A percentile compares a stretch with the other conserved stretches of the same genome.
Evolutionary conservation across 2,888 invertebrate species (phyloP).

Genomic region (Brenthis hecate): DNA sequence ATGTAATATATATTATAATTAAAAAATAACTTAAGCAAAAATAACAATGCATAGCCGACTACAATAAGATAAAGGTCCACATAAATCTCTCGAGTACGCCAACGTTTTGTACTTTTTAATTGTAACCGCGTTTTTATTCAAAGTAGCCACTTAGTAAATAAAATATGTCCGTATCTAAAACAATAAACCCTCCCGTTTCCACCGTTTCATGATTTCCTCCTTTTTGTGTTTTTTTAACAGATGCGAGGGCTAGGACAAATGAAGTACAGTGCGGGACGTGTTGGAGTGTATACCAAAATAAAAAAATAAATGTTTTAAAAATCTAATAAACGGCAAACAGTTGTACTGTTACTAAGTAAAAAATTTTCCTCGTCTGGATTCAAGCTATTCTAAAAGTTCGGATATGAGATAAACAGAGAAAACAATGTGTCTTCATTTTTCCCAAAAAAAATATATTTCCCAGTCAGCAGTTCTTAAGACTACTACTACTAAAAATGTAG

Average conservation of each 20-base stretch:
- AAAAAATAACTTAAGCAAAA: conserved; percentile 14
- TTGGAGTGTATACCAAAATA: conserved; percentile 5
- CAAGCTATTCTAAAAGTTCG: no score
- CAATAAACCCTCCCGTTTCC: conserved; percentile 68
- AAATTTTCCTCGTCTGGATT: no score
- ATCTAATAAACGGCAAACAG: no score
- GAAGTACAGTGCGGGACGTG: conserved; percentile 36
- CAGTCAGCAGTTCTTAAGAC: no score
- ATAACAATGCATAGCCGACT: conserved; percentile 21
- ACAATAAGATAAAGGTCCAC: conserved; percentile 49
- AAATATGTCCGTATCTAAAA: conserved; percentile 77
- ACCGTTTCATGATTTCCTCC: conserved; percentile 55
- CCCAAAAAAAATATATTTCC: no score
- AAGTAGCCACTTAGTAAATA: conserved; percentile 80
- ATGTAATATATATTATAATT: background rate
- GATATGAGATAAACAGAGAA: no score
- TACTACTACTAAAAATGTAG: no score
- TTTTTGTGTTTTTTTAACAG: conserved; percentile 51
- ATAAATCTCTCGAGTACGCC: conserved; percentile 61
- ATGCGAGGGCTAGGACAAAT: conserved; percentile 45
- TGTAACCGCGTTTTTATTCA: conserved; percentile 79
- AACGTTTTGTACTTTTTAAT: conserved; percentile 74
- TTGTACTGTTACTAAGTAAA: no score
- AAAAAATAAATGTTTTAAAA: no score
- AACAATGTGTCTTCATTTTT: no score